Evolutionary conservation across 2,113 vertebrate species (phyloP), one percentile per base, ranked within the genome.

Genomic region (Atractosteus spatula): DNA sequence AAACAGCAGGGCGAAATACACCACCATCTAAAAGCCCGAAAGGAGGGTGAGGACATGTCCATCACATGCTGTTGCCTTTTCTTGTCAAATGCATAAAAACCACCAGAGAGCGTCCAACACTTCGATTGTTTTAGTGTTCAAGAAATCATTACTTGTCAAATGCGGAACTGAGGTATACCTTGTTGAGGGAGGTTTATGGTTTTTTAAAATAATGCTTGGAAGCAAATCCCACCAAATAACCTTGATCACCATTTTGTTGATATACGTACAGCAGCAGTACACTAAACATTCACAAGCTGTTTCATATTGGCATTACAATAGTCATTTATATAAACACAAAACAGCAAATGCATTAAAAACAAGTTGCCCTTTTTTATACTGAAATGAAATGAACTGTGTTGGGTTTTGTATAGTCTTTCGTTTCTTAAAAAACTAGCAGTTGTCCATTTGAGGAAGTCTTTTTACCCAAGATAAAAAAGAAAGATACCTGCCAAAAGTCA

Each of bases 221-320:
- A 95, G 96, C 93, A 90, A 89, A 91, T 94, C 92, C 92, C 91
- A 92, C 88, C 13, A 86, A 84, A 87, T 79, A 85, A 88, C 79
- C 89, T 85, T 86, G 93, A 94, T 93, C 91, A 83, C 91, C 91
- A 87, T 87, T 85, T 81, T 77, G 90, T 93, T 90, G 92, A 88
- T 95, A 91, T 93, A 96, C 95, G 94, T 90, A 85, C 90, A 95
- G 94, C 93, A 96, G 95, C 95, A 97, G 96, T 95, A 96, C 94
- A 96, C 93, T 90, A 88, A 93, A 98, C 97, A 99, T 99, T 99
- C 97, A 99, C 93, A 98, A 97, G 95, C 95, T 92, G 94, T 96
- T 94, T 96, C 94, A 92, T 96, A 94, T 96, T 97, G 96, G 95
- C 95, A 94, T 95, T 92, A 96, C 92, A 92, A 95, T 90, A 94